Conservation (phyloP, 2,113 vertebrate genomes). For the Vulpes ferrilata region DNA sequence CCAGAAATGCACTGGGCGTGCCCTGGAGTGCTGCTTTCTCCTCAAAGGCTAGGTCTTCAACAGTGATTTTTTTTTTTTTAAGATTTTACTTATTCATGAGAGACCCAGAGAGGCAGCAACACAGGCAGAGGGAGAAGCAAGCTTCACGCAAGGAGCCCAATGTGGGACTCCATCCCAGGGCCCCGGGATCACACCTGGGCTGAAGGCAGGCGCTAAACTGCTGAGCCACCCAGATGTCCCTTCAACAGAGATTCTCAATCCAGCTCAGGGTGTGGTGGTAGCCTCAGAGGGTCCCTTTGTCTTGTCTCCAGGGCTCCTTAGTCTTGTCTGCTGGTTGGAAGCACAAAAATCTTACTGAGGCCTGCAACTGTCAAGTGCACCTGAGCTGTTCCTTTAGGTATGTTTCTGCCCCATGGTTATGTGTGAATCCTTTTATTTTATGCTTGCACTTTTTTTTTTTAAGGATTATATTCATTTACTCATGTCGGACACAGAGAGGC, state of each 20-base stretch:
- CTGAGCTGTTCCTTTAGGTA: not conserved
- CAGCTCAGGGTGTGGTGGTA: constrained; percentile 91
- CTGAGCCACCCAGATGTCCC: too few species aligned
- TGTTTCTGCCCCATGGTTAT: not conserved
- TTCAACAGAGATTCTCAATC: constrained; percentile 90
- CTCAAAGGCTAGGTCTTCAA: constrained; percentile 91
- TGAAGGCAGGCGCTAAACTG: too few species aligned
- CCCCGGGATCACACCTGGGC: too few species aligned
- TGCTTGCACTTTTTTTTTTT: constrained; percentile 74
- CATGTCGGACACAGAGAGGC: too few species aligned
- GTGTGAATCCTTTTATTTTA: constrained; percentile 81
- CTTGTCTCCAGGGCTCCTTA: constrained; percentile 44
- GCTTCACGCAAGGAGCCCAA: too few species aligned
- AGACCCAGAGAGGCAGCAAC: too few species aligned
- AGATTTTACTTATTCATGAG: too few species aligned
- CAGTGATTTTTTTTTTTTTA: constrained; percentile 83
- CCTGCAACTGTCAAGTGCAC: constrained; percentile 72
- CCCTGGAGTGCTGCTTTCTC: constrained; percentile 88
- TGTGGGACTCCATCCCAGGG: too few species aligned
- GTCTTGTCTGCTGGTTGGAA: constrained; percentile 77
- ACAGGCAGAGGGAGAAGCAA: too few species aligned
- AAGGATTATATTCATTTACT: too few species aligned
- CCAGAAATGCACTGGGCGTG: constrained; percentile 90
- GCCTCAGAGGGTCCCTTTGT: constrained; percentile 86
- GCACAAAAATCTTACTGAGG: constrained; percentile 90